These are phyloP conservation scores for Trichonephila clavipes DNA, from an alignment of 1,140 invertebrate genomes.

Conservation along the genomic window DNA sequence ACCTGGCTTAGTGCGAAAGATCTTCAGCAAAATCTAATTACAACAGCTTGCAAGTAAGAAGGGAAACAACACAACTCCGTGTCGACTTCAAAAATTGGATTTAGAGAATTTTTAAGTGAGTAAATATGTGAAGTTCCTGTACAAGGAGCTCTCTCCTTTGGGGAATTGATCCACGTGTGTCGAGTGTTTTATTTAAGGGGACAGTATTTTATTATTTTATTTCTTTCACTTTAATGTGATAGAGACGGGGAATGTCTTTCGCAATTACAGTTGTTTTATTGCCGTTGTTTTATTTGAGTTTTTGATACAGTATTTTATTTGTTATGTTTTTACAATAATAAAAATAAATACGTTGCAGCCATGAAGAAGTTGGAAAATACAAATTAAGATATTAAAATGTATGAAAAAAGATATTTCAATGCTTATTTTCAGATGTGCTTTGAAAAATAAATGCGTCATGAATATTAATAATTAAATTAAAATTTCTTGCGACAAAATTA, in stretches of 20 bases:
- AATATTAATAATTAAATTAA: too few relatives aligned
- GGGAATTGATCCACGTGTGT: not conserved
- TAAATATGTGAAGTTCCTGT: not conserved
- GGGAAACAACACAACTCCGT: conserved; percentile 24
- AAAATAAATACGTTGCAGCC: too few relatives aligned
- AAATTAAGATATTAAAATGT: too few relatives aligned
- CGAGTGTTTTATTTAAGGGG: not conserved
- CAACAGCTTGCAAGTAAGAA: not conserved
- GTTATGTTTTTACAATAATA: not conserved
- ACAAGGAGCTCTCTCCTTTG: not conserved
- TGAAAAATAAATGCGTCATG: too few relatives aligned
- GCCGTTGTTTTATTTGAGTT: not conserved
- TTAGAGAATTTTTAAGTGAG: conserved; percentile 40
- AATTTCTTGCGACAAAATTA: too few relatives aligned
- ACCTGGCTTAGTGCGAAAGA: not conserved
- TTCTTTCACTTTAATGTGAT: not conserved
- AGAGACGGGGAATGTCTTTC: not conserved
- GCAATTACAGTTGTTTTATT: not conserved
- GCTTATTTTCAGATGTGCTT: too few relatives aligned
- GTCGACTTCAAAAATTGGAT: conserved; percentile 39
- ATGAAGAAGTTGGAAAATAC: too few relatives aligned
- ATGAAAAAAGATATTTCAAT: too few relatives aligned
- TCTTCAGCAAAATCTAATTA: conserved; percentile 1
- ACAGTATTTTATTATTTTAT: not conserved
- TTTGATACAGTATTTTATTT: not conserved